Evolutionary conservation across 2,113 vertebrate genomes (phyloP).

Genomic region (Scophthalmus maximus): DNA sequence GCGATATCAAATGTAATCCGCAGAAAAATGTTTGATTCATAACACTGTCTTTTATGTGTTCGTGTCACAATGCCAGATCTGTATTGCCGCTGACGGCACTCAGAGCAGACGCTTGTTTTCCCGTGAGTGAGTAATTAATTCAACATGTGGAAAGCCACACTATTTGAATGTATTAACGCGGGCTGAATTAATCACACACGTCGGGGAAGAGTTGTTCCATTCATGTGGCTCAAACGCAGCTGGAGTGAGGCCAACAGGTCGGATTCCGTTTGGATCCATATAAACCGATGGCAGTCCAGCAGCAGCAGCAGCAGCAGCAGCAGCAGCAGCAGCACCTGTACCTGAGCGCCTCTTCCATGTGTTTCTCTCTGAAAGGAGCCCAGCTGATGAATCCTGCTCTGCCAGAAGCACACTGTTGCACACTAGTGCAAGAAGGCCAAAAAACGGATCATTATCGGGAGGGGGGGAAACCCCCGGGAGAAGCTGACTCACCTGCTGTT

Average conservation of each 20-base stretch:
- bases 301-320: neutral
- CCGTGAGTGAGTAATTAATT: slow-evolving; percentile 32
- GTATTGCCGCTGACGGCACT: slow-evolving; percentile 17
- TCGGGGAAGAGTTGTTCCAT: slow-evolving; percentile 39
- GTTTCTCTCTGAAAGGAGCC: no score
- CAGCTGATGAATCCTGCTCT: no score
- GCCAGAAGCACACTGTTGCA: neutral
- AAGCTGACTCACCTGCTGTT: slow-evolving; percentile 57
- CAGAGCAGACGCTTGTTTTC: slow-evolving; percentile 49
- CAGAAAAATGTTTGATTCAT: slow-evolving; percentile 68
- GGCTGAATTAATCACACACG: slow-evolving; percentile 36
- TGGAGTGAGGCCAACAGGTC: neutral
- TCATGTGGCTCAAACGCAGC: slow-evolving; percentile 24
- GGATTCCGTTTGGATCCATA: slow-evolving; percentile 17
- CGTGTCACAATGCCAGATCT: slow-evolving; percentile 17
- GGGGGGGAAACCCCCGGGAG: neutral
- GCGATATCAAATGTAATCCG: slow-evolving; percentile 42
- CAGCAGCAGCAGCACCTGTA: slow-evolving; percentile 40
- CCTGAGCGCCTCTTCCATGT: slow-evolving; percentile 9
- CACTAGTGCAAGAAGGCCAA: neutral
- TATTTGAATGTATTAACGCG: slow-evolving; percentile 44
- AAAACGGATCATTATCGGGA: neutral
- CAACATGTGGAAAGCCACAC: slow-evolving; percentile 32
- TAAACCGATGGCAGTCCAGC: slow-evolving; percentile 26
- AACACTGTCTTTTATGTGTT: slow-evolving; percentile 25